Evolutionary conservation across 2,113 vertebrate species (phyloP).

Genomic region (Podarcis cretensis): DNA sequence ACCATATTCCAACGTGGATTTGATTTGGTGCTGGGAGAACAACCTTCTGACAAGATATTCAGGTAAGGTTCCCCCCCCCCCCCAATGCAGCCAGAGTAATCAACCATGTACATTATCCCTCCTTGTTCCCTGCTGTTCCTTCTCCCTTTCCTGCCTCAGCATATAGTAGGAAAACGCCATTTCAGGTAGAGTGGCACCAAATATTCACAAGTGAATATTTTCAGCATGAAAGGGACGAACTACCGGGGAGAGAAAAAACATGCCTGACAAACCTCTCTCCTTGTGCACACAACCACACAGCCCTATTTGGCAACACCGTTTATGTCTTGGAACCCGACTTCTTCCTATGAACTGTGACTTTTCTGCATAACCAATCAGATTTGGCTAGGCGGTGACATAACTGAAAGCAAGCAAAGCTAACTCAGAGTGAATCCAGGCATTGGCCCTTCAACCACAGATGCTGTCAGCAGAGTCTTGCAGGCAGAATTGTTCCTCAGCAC

Average conservation of each 20-base stretch:
- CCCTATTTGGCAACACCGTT: too few species aligned
- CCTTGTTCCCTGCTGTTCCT: background rate
- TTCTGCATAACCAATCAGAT: background rate
- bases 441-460: background rate
- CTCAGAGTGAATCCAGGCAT: background rate
- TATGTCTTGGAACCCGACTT: background rate
- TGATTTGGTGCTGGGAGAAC: constrained; percentile 97
- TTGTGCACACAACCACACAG: too few species aligned
- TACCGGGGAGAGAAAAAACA: background rate
- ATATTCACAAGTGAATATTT: background rate
- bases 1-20: constrained; percentile 99
- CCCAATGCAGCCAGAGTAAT: background rate
- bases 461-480: background rate
- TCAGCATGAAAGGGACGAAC: background rate
- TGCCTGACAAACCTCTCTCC: background rate
- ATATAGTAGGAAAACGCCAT: background rate
- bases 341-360: background rate
- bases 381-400: background rate
- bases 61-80: constrained; percentile 78
- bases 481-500: background rate
- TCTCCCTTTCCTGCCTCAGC: background rate
- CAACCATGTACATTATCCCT: too few species aligned
- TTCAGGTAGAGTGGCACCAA: background rate
- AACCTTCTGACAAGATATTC: constrained; percentile 98
- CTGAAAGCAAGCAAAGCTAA: background rate